Conservation (phyloP, 2,888 invertebrate species). For the Mylabris sibirica region DNA sequence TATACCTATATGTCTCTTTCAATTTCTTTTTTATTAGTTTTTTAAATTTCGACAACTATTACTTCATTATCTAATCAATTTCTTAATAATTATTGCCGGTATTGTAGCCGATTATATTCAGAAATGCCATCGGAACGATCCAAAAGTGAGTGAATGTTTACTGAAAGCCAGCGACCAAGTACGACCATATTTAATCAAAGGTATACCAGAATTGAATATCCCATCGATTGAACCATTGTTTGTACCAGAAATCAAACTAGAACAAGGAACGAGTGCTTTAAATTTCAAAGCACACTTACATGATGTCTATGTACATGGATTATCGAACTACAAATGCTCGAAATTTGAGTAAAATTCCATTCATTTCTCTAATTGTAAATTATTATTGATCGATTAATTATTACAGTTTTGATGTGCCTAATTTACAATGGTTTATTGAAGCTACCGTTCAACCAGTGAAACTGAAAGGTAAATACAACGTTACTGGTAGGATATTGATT, state of each 20-base stretch:
- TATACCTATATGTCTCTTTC: not conserved
- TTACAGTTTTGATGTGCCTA: constrained; percentile 47
- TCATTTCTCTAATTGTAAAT: too few relatives aligned
- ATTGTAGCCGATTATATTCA: constrained; percentile 25
- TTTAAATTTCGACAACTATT: not conserved
- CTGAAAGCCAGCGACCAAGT: constrained; percentile 46
- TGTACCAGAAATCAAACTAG: constrained; percentile 45
- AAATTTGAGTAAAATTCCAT: constrained; percentile 43
- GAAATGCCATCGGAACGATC: constrained; percentile 48
- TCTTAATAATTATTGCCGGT: not conserved
- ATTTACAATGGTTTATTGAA: constrained; percentile 44
- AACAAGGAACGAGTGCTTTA: constrained; percentile 45
- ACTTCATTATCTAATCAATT: not conserved
- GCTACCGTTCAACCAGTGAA: constrained; percentile 39
- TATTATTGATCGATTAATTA: not conserved
- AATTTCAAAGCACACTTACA: constrained; percentile 46
- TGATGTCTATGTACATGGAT: constrained; percentile 43
- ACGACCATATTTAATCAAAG: constrained; percentile 48
- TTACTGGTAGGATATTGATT: constrained; percentile 51
- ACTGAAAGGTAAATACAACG: constrained; percentile 49
- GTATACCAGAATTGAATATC: constrained; percentile 53
- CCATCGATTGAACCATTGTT: constrained; percentile 52
- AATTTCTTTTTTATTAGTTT: not conserved
- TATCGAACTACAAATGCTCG: constrained; percentile 42
- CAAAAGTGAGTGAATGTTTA: constrained; percentile 52